Base-by-base conservation (phyloP, 2,797 vertebrate genomes). In the Pseudochirops cupreus region DNA sequence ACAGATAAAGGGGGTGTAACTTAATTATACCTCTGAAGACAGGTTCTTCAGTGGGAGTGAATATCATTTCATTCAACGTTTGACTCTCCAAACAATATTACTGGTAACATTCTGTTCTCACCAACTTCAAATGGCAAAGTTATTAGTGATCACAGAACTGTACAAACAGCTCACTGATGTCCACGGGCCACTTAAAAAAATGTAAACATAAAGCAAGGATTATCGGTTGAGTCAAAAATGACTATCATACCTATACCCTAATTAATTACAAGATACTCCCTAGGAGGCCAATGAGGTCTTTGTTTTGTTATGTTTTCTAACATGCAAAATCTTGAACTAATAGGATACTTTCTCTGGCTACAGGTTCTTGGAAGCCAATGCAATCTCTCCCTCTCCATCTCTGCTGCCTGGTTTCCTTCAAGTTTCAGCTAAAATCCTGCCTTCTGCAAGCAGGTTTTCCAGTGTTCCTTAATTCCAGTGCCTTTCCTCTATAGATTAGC, bases 11-110 rank as follows among this genome's bases (percentile, higher is more conserved):
- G 24, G 62, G 90, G 0, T 46, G 91, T 21, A 39, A 39, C 9
- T 95, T 53, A 91, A 92, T 95, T 94, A 96, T 67, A 97, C 53
- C 26, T 50, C 55, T 54, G n/a, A 28, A 97, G 55, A 50, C 14
- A 9, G 1, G 46, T 94, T 82, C 94, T 94, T 53, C 46, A 39
- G 93, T 90, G 56, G 93, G 39, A 89, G 1, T 82, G 67, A 39
- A 82, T 82, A 46, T 82, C 67, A 46, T 24, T 24, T 82, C 67
- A 82, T 82, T 82, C 67, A 39, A 46, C 2, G 3, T 82, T 46
- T 11, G 3, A 92, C 39, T 97, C 97, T 91, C 53, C 33, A 26
- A 95, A 94, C 96, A 94, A 50, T 28, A 92, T 50, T 94, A 46
- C n/a, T 59, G 90, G 2, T 14, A 94, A 95, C 55, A 94, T 62